Base-by-base conservation (phyloP, 2,888 invertebrate species). In the Lithophane leautieri region DNA sequence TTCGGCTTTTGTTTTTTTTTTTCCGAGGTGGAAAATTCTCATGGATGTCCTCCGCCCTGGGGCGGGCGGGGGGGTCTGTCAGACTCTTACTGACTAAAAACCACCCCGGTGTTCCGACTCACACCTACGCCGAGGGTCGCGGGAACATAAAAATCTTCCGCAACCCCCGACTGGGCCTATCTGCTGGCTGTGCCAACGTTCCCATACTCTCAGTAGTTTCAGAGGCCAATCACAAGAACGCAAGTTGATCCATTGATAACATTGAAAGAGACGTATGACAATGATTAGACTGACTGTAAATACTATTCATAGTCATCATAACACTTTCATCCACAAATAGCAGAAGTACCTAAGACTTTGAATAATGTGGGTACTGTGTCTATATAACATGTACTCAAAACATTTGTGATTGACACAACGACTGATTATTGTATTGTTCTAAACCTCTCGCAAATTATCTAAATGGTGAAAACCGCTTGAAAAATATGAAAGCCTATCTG, bases 331-430 rank as follows among this genome's bases (percentile, higher is more conserved):
- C 19, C 19, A 50, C 16, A 16, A 16, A 16, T 47, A 16, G 7
- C 47, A 47, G 47, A 16, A 47, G 47, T 47, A 16, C 44, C 47
- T 50, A 47, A 42, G 42, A 16, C 47, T 16, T 47, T 47, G 16
- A 19, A 8, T 50, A 8, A 50, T 50, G 19, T 50, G 8, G 50
- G 50, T 50, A 50, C 50, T 9, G 9, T 66, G 44, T 66, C 66
- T 65, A n/a, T 47, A 70, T n/a, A 70, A 54, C 44, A 28, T 22
- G 50, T 8, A 50, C 28, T 69, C 16, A n/a, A 70, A 47, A 9
- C 25, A 40, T 22, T 50, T 19, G 19, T 67, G 25, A 52, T 40
- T 56, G 52, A 47, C 11, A 70, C 47, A n/a, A 34, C 28, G 16
- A 63, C 16, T 62, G 9, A 60, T 22, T 28, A 25, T 56, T 60